Percentiles rank a stretch among this genome's conserved stretches.
phyloP scores from a whole-genome alignment of 2,113 vertebrate genomes.

The Anas platyrhynchos region DNA sequence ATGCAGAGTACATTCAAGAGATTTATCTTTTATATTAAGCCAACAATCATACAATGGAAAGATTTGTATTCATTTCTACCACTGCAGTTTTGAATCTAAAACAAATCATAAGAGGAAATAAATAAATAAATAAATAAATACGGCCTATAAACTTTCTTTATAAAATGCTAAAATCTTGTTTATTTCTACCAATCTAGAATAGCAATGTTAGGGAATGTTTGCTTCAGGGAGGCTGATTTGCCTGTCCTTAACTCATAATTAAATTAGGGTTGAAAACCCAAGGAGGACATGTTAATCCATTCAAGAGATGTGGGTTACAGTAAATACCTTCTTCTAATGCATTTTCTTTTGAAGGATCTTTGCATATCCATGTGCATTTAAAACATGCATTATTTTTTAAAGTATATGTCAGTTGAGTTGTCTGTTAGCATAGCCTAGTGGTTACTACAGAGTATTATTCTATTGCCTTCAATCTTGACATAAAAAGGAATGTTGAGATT shows the following conservation, averaged over 20 bases:
- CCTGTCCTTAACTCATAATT: background rate
- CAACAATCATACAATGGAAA: background rate
- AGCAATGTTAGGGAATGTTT: background rate
- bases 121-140: background rate
- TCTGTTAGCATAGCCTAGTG: constrained; percentile 80
- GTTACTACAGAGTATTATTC: constrained; percentile 48
- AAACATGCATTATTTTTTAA: background rate
- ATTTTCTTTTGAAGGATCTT: background rate
- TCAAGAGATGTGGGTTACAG: background rate
- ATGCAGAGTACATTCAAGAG: background rate
- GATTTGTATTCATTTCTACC: background rate
- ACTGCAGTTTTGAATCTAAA: background rate
- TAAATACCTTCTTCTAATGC: background rate
- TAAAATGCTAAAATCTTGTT: background rate
- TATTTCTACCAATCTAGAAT: background rate
- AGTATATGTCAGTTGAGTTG: constrained; percentile 13
- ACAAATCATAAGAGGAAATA: background rate
- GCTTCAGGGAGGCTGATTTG: background rate
- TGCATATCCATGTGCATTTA: background rate
- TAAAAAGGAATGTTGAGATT: background rate
- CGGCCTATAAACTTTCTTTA: background rate
- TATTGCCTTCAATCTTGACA: background rate
- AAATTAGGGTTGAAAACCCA: background rate
- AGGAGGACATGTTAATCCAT: background rate
- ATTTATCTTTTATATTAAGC: background rate